Evolutionary conservation across 2,888 invertebrate genomes (phyloP).

Genomic region (Ypsolopha scabrella): DNA sequence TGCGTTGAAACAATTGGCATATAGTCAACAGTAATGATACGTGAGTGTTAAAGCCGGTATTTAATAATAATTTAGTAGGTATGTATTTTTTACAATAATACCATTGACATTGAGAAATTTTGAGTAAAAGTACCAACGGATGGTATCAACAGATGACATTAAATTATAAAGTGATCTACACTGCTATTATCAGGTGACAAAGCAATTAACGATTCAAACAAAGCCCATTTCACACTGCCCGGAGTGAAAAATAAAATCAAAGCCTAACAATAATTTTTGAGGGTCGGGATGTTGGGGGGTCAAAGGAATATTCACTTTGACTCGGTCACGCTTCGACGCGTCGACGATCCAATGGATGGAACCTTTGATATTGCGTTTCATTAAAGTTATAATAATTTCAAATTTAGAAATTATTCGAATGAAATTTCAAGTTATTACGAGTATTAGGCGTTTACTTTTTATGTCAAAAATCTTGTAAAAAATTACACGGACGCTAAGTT

Average conservation of each 20-base stretch:
- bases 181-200: neutral
- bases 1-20: too few species aligned
- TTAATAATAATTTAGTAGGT: too few species aligned
- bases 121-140: too few species aligned
- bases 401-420: neutral
- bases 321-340: conserved; percentile 30
- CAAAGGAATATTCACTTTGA: conserved; percentile 48
- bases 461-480: too few species aligned
- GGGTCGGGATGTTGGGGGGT: conserved; percentile 14
- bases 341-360: conserved; percentile 9
- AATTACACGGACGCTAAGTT: too few species aligned
- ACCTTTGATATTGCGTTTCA: neutral
- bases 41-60: too few species aligned
- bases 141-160: too few species aligned
- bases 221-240: neutral
- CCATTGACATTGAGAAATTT: too few species aligned
- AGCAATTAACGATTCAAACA: conserved; percentile 2
- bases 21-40: too few species aligned
- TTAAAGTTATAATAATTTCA: too few species aligned
- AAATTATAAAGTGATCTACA: too few species aligned
- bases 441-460: neutral
- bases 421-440: neutral
- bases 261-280: neutral
- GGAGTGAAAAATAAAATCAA: conserved; percentile 1
- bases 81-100: too few species aligned